A percentile compares a stretch with the other conserved stretches of the same genome.
phyloP scores from a whole-genome alignment of 2,797 vertebrate genomes.

The Argentina silus region DNA sequence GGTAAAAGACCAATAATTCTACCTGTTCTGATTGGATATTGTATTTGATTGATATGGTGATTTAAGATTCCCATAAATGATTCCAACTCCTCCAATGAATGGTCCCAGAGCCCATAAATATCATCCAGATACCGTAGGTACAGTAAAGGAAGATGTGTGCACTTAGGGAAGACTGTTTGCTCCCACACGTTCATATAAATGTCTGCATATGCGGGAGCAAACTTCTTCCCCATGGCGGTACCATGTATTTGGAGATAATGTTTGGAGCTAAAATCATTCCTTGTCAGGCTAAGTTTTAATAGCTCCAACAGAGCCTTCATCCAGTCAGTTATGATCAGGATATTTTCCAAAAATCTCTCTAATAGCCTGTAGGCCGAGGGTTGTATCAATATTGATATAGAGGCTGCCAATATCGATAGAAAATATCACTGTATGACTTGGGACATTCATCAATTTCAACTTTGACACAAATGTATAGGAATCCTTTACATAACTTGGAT shows the following conservation, averaged over 20 bases:
- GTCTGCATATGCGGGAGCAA: slow-evolving; percentile 23
- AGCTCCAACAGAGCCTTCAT: too few relatives aligned
- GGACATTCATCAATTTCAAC: too few relatives aligned
- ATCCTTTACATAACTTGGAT: slow-evolving; percentile 3
- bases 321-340: neutral
- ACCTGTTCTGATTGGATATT: neutral
- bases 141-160: neutral
- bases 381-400: too few relatives aligned
- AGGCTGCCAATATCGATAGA: too few relatives aligned
- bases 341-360: too few relatives aligned
- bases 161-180: neutral
- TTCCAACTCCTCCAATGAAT: neutral
- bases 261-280: slow-evolving; percentile 29
- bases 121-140: slow-evolving; percentile 25
- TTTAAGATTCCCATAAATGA: slow-evolving; percentile 5
- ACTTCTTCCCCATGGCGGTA: slow-evolving; percentile 24
- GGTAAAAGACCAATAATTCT: slow-evolving; percentile 18
- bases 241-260: slow-evolving; percentile 21
- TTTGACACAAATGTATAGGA: too few relatives aligned
- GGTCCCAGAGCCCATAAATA: slow-evolving; percentile 20
- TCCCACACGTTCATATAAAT: slow-evolving; percentile 32
- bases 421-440: too few relatives aligned
- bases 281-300: slow-evolving; percentile 13
- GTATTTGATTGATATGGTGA: slow-evolving; percentile 10
- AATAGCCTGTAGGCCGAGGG: too few relatives aligned